Evolutionary conservation across 1,140 invertebrate species (phyloP), one percentile per base, ranked within the genome.

Genomic region (Galendromus occidentalis): DNA sequence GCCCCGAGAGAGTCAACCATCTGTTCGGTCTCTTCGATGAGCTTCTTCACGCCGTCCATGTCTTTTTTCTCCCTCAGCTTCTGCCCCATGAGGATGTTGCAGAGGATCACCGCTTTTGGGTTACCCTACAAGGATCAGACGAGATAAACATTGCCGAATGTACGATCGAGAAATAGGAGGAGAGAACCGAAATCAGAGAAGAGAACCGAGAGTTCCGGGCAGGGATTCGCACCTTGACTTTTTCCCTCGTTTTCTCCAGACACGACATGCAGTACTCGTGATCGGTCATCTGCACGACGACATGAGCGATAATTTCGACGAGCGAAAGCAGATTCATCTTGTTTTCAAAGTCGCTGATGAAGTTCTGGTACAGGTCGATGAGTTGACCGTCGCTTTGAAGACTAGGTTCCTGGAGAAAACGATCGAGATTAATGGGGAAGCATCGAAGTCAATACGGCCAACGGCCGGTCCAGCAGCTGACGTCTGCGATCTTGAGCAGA

Each of bases 281-380:
- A 77, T 76, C 76, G 71, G 71, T 68, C 55, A 85, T 88, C 71
- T 94, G 88, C 66, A 84, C 82, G 14, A 90, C 81, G 9, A 95
- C 82, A 68, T 82, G 79, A 0, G 85, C 83, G 6, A 86, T 74
- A 66, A 96, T 91, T 80, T 96, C 90, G 30, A 93, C 85, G 59
- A 96, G 75, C 0, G 90, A 88, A 59, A 96, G 77, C 1, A 88
- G 88, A 77, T 94, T 96, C 65, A 97, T 93, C 76, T 92, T 94
- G 76, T 85, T 94, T 78, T 97, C 92, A 79, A 96, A 93, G 51
- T 88, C 88, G 59, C 84, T 82, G 51, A 97, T 79, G 73, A 96
- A 95, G 73, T 91, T 90, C 70, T 85, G 84, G 76, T 96, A 97
- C 12, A 96, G 76, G 73, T 91, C 83, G 66, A 89, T 59, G 14